Conservation (phyloP, 2,888 invertebrate genomes). For the Callinectes sapidus region DNA sequence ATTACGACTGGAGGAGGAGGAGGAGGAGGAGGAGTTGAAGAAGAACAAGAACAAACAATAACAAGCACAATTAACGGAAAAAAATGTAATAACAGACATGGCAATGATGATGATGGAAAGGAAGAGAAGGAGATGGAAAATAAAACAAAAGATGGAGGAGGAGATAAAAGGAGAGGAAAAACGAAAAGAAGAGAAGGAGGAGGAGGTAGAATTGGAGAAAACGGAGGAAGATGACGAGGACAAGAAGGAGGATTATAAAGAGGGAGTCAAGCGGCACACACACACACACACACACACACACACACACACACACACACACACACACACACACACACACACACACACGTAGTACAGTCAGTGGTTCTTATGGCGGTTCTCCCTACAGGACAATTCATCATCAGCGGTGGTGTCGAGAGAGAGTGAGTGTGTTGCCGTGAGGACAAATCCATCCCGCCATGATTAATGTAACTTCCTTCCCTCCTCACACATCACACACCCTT, state of each 20-base stretch:
- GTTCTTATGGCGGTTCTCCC: not conserved
- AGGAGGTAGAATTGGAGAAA: not conserved
- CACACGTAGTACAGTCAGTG: not conserved
- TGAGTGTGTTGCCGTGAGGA: not conserved
- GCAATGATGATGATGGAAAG: not conserved
- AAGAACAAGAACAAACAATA: not conserved
- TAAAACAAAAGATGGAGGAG: not conserved
- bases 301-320: too few species aligned
- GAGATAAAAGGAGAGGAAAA: not conserved
- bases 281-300: not conserved
- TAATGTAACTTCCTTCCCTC: not conserved
- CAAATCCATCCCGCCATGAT: conserved; percentile 19
- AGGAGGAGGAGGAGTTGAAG: not conserved
- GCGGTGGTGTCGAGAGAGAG: not conserved
- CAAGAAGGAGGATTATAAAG: not conserved
- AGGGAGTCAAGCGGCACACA: not conserved
- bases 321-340: too few species aligned
- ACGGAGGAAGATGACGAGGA: not conserved
- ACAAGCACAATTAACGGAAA: too few species aligned
- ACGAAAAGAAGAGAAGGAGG: not conserved
- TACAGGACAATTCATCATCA: not conserved
- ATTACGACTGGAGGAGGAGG: not conserved
- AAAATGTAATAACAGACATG: not conserved
- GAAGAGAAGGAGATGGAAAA: not conserved
- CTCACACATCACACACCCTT: not conserved